Percentiles rank a stretch among this genome's conserved stretches.
These are phyloP conservation scores for Ethmia dodecea DNA, from an alignment of 2,888 invertebrate genomes.

Conservation along the genomic window DNA sequence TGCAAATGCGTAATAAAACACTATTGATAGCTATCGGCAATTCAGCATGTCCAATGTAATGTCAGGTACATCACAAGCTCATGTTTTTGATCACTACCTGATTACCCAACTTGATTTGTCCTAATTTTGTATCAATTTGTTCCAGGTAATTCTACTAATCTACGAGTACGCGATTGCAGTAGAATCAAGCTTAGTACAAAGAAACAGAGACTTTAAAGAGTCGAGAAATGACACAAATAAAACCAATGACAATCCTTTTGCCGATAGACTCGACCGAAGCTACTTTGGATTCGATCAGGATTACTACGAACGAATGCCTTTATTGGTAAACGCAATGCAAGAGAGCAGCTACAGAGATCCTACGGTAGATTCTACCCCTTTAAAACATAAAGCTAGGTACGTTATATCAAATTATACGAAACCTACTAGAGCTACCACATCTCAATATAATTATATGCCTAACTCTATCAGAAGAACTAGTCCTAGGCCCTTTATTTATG, in stretches of 20 bases:
- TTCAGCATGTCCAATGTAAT: too few species aligned
- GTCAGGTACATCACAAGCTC: too few species aligned
- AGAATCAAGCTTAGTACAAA: conserved; percentile 66
- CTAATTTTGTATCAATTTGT: too few species aligned
- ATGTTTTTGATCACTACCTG: too few species aligned
- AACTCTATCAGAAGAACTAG: conserved; percentile 51
- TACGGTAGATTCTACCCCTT: conserved; percentile 31
- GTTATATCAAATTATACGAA: conserved; percentile 22
- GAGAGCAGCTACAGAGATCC: conserved; percentile 56
- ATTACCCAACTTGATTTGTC: too few species aligned
- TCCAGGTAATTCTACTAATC: conserved; percentile 72
- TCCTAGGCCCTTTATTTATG: conserved; percentile 71
- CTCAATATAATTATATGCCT: conserved; percentile 27
- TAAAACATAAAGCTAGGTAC: conserved; percentile 22
- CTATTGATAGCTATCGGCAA: too few species aligned
- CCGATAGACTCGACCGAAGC: conserved; percentile 58
- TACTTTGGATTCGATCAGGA: conserved; percentile 67
- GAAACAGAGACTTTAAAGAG: conserved; percentile 26
- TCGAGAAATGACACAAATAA: conserved; percentile 25
- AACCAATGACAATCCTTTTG: conserved; percentile 45
- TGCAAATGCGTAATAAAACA: too few species aligned
- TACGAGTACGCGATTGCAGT: conserved; percentile 70
- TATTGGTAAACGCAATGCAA: conserved; percentile 66
- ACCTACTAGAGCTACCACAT: conserved; percentile 18
- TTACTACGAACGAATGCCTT: conserved; percentile 66